Evolutionary conservation across 2,797 vertebrate species (phyloP), one percentile per base, ranked within the genome.

Genomic region (Danio kyathit): DNA sequence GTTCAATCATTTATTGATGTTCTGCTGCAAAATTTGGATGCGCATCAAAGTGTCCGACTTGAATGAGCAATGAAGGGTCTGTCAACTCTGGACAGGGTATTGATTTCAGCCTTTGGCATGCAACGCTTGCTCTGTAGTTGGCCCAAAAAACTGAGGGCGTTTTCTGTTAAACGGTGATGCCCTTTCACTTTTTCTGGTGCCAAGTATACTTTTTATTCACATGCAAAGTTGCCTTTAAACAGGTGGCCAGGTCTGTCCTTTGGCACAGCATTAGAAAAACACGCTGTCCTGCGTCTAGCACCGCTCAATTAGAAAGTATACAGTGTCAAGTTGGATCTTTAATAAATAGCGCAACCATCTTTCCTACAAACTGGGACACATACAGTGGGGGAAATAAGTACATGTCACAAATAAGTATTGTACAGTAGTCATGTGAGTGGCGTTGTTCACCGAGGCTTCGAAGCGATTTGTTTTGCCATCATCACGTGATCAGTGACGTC

Each of bases 61-160:
- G 74, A 75, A 54, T 77, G 72, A 64, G 71, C 61, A 84, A 78
- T 59, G 80, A 21, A 41, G 74, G 64, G 70, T 54, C 54, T 74
- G 71, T 73, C 70, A 84, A 61, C 71, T 81, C 78, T 81, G 65
- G 48, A 78, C 64, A 71, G 21, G 44, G 63, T 76, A 84, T 81
- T 76, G 83, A 84, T 81, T 75, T 66, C 59, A 70, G 70, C 56
- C 67, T 57, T 74, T 80, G 69, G 82, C 57, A 75, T 66, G n/a
- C 54, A 67, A 19, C 1, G 43, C 74, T 65, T 17, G 16, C 46
- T 46, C 41, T 21, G 51, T 46, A 60, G 69, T 57, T 69, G 61
- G 67, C 65, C 29, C 56, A 54, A 60, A 81, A n/a, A 57, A 57
- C 78, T 40, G 14, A 63, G 41, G 6, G 5, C 19, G 76, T 75